Evolutionary conservation across 2,888 invertebrate species (phyloP), one percentile per base, ranked within the genome.

Genomic region (Lysandra coridon): DNA sequence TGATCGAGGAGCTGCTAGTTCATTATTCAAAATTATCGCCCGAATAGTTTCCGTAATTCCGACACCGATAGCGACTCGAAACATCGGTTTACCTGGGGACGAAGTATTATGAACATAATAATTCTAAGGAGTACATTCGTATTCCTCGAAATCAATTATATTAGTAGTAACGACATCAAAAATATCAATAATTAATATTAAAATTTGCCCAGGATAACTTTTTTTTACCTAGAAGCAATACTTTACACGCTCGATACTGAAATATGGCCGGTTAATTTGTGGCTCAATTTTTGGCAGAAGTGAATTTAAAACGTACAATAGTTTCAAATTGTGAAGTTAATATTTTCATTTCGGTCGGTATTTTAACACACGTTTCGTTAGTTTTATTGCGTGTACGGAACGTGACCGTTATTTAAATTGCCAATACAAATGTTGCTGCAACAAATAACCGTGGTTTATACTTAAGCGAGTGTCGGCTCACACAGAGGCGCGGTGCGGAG

Each of bases 301-400:
- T 23, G 33, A 69, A 69, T 37, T 69, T 69, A 69, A 69, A 69
- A 37, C 30, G 62, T 64, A 33, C 69, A 69, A 69, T 69, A 69
- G 69, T 69, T 69, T 33, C 33, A 69, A 69, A 69, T 69, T 69
- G 69, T 69, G 33, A 33, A 69, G 69, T 69, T 37, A 69, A 69
- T 37, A 69, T 69, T 64, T 64, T 64, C 64, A 64, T 64, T 37
- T 69, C 14, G 14, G 33, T 75, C 23, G 30, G 49, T 23, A 23
- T 30, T 75, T 75, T 53, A 75, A 53, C 75, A 75, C 44, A 75
- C 75, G 49, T 75, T 49, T 75, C 23, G 49, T 75, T 75, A 75
- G 49, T 76, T 76, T 69, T 69, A 69, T 69, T 69, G 69, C 69
- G 5, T 69, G 69, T 6, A 69, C 64, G 2, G 23, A 33, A 69